Percentiles rank a stretch among this genome's conserved stretches.
Conservation (phyloP, 2,113 vertebrate species). For the Tragelaphus scriptus region DNA sequence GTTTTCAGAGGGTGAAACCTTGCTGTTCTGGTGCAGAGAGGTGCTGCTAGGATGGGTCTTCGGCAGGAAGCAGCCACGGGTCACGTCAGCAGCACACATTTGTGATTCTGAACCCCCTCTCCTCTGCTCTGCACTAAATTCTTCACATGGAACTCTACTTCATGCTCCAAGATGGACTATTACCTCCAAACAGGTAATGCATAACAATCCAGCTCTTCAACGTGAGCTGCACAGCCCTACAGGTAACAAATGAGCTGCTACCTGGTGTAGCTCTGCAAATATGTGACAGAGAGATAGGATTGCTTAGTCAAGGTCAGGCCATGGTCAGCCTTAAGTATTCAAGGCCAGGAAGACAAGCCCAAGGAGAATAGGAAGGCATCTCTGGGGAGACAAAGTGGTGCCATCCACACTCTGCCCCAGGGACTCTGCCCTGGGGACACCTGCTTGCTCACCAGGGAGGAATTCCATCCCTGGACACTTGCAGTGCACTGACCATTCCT, state of each 20-base stretch:
- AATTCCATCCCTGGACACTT: too few relatives aligned
- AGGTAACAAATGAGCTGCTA: background rate
- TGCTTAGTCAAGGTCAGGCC: background rate
- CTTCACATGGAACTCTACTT: background rate
- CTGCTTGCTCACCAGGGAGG: background rate
- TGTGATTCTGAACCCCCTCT: background rate
- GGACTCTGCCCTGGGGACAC: background rate
- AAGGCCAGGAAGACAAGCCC: background rate
- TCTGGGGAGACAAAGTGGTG: accelerated
- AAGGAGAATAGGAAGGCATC: background rate
- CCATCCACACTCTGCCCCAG: accelerated
- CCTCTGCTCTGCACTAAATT: background rate
- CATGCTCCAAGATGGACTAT: background rate
- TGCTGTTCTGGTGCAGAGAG: background rate
- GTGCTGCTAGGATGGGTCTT: accelerated
- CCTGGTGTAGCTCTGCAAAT: accelerated
- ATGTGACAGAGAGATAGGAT: background rate
- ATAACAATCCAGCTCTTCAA: background rate
- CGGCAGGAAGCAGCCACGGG: background rate
- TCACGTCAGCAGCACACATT: background rate
- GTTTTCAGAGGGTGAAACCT: background rate
- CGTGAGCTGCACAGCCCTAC: background rate
- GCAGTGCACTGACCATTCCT: accelerated
- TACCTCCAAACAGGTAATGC: background rate
- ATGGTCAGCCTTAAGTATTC: background rate